These are phyloP conservation scores for Pelvicachromis taeniatus DNA, from an alignment of 2,113 vertebrate species.

Conservation along the genomic window DNA sequence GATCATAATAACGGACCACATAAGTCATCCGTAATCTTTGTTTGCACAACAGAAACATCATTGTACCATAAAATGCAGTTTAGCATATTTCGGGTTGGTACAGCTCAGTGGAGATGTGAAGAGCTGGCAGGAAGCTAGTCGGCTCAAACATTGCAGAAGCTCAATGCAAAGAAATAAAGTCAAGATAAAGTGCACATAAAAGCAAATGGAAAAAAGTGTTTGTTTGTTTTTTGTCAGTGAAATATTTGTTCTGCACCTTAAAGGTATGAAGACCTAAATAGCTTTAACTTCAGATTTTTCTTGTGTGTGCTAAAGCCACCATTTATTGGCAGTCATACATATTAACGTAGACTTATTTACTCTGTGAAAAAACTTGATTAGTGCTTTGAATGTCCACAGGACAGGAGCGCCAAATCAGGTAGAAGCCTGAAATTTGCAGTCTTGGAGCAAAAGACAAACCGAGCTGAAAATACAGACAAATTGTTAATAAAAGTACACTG, in stretches of 20 bases:
- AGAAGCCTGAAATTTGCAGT: too few species aligned
- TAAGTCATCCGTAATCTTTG: neutral
- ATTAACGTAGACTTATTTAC: neutral
- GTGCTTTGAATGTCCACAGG: conserved; percentile 29
- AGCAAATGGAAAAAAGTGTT: neutral
- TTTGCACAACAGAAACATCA: neutral
- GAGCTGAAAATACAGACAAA: neutral
- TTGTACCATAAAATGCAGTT: neutral
- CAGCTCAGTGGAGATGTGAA: neutral
- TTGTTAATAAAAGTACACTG: neutral
- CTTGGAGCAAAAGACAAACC: neutral
- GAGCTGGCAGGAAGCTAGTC: neutral
- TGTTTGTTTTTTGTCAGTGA: neutral
- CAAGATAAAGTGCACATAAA: neutral
- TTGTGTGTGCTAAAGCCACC: neutral
- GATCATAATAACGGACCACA: neutral
- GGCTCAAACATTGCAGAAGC: neutral
- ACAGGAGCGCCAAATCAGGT: conserved; percentile 7
- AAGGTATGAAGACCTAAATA: neutral
- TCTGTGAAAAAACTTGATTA: neutral
- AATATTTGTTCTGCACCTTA: neutral
- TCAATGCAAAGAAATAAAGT: neutral
- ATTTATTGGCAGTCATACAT: neutral
- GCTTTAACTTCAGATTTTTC: neutral
- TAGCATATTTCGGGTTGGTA: neutral